Evolutionary conservation across 2,797 vertebrate genomes (phyloP), one percentile per base, ranked within the genome.

Genomic region (Muraenolepis orangiensis): DNA sequence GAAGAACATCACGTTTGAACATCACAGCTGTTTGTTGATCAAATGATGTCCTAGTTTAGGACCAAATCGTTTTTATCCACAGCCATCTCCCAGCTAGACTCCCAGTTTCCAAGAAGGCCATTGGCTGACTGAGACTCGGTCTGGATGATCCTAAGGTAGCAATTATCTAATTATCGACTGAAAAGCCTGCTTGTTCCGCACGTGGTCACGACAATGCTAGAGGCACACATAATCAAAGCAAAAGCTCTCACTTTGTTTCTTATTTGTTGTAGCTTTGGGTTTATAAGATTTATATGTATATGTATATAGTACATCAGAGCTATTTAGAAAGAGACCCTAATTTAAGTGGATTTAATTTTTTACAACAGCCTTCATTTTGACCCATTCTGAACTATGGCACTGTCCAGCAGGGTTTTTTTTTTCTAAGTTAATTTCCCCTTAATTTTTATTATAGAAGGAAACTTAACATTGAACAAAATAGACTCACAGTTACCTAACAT

Each of bases 401-500:
- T 74, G 77, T 11, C 66, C 38, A 72, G 69, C 72, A 74, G 46
- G 70, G 31, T 68, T 26, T 70, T 46, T 61, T 57, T 30, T 8
- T 28, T 26, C 61, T n/a, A 79, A 36, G 29, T 67, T 36, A 61
- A 69, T 51, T 73, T 68, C 68, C 86, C 74, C 69, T 72, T 70
- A 40, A 75, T 72, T 68, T 20, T 81, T 40, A 46, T 75, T 67
- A 76, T 72, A 70, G 76, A 46, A 67, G 81, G 80, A 82, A 83
- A 75, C 77, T 80, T 51, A 66, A 82, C n/a, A 70, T 36, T 36
- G 81, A n/a, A 74, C 80, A 77, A 67, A 76, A 72, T 81, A 74
- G 64, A 80, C 77, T 68, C 57, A 75, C 76, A 69, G 80, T 91
- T 92, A 89, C 85, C 77, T 86, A 91, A 90, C 87, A 90, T 74